Evolutionary conservation across 2,797 vertebrate genomes (phyloP).

Genomic region (Acanthopagrus latus): DNA sequence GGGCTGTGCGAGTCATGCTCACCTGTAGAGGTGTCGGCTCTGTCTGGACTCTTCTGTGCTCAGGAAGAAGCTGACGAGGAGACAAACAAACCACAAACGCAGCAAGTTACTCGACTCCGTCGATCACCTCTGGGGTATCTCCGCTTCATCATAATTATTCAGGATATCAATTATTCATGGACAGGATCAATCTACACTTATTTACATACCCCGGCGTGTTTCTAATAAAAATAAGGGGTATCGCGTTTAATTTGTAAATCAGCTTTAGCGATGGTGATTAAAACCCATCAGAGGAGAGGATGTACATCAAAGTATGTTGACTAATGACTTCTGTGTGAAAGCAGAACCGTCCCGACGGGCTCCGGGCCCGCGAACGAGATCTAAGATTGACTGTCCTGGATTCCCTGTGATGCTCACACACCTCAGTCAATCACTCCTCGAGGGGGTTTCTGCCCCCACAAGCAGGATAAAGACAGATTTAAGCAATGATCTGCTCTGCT

Average conservation of each 20-base stretch:
- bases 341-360: constrained; percentile 8
- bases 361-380: constrained; percentile 32
- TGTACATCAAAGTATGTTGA: constrained; percentile 2
- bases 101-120: constrained; percentile 34
- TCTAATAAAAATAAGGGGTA: constrained; percentile 22
- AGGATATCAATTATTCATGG: constrained; percentile 57
- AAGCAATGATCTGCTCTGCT: constrained; percentile 49
- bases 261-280: not conserved
- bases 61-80: constrained; percentile 85
- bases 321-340: not conserved
- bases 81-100: constrained; percentile 47
- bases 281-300: not conserved
- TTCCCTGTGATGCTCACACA: constrained; percentile 21
- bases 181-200: constrained; percentile 30
- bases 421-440: constrained; percentile 31
- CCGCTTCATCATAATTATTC: constrained; percentile 39
- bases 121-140: constrained; percentile 5
- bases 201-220: constrained; percentile 44
- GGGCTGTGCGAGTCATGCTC: constrained; percentile 7
- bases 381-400: constrained; percentile 28
- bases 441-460: constrained; percentile 17
- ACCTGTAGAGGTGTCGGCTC: constrained; percentile 90
- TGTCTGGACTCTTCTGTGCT: constrained; percentile 87
- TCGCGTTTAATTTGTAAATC: constrained; percentile 3
- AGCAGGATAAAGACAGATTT: constrained; percentile 57